Evolutionary conservation across 2,113 vertebrate species (phyloP).

Genomic region (Chamaetylas fuelleborni): DNA sequence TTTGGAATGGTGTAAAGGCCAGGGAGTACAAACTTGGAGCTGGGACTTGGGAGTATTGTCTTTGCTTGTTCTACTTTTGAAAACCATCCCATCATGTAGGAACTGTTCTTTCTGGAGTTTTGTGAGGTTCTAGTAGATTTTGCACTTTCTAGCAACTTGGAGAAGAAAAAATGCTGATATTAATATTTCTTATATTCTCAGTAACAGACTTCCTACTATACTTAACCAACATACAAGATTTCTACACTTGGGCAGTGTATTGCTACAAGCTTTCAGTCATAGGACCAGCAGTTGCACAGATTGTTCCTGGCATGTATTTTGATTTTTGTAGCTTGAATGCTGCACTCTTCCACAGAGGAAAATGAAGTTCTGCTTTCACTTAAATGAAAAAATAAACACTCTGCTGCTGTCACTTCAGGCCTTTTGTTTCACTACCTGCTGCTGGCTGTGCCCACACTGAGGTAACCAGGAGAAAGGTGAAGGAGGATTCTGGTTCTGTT

Average conservation of each 20-base stretch:
- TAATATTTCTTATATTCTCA: not conserved
- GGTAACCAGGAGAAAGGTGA: not conserved
- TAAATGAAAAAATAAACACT: not conserved
- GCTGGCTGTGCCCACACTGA: not conserved
- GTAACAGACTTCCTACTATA: not conserved
- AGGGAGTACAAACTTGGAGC: not conserved
- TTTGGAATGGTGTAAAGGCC: not conserved
- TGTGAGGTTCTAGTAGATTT: not conserved
- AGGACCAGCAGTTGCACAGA: not conserved
- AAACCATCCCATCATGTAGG: not conserved
- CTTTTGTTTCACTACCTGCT: not conserved
- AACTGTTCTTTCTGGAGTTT: not conserved
- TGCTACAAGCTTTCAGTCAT: not conserved
- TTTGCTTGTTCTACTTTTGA: not conserved
- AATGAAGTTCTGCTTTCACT: not conserved
- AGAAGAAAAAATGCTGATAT: not conserved
- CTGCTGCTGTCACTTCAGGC: not conserved
- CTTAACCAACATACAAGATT: not conserved
- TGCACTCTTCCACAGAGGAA: not conserved
- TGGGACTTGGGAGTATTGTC: rapidly evolving
- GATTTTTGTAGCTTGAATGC: not conserved
- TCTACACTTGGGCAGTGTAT: not conserved
- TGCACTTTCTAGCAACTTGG: not conserved
- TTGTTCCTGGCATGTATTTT: not conserved
- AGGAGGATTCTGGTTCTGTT: not conserved